A percentile compares a stretch with the other conserved stretches of the same genome.
Evolutionary conservation across 2,113 vertebrate species (phyloP).

Genomic region (Protobothrops mucrosquamatus): DNA sequence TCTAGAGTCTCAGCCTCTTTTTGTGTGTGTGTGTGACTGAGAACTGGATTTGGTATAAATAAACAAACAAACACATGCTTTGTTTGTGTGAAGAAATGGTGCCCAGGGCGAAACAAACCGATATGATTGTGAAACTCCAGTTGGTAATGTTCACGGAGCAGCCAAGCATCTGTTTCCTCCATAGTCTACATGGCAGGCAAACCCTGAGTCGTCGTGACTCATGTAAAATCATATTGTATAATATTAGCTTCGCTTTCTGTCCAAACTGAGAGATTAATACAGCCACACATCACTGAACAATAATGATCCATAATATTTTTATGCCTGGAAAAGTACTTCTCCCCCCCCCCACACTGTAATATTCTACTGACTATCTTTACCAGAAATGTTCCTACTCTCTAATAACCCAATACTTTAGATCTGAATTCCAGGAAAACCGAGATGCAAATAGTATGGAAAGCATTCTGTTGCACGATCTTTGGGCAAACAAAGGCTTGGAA

Average conservation of each 20-base stretch:
- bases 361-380: neutral
- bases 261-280: slow-evolving; percentile 30
- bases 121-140: neutral
- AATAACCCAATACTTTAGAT: neutral
- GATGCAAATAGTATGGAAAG: neutral
- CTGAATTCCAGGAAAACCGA: neutral
- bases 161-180: neutral
- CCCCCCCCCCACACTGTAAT: neutral
- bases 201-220: neutral
- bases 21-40: no score
- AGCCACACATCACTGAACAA: slow-evolving; percentile 29
- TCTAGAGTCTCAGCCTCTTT: neutral
- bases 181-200: slow-evolving; percentile 13
- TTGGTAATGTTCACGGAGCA: neutral
- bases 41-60: neutral
- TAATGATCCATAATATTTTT: neutral
- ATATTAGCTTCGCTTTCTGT: neutral
- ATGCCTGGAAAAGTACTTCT: neutral
- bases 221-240: neutral
- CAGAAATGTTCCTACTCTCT: neutral
- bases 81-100: neutral
- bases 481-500: neutral
- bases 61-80: neutral
- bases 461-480: neutral
- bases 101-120: neutral